phyloP scores from a whole-genome alignment of 1,140 invertebrate species.

The Diorhabda elongata region DNA sequence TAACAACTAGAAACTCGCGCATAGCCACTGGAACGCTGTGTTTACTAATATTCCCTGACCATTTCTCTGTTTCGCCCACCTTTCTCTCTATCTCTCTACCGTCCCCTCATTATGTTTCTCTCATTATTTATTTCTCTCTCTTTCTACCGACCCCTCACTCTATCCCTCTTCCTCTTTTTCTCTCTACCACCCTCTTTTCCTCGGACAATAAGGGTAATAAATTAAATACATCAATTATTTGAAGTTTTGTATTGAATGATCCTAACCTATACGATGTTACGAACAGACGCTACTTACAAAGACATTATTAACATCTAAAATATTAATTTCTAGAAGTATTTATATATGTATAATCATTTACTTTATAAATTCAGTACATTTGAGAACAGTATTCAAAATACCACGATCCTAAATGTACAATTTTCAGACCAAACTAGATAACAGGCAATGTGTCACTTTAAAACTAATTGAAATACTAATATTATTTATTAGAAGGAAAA shows the following conservation, averaged over 20 bases:
- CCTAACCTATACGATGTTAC: slow-evolving; percentile 47
- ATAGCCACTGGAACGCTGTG: no score
- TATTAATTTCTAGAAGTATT: slow-evolving; percentile 48
- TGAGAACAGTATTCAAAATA: slow-evolving; percentile 36
- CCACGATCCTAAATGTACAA: slow-evolving; percentile 30
- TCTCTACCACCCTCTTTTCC: no score
- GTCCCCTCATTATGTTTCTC: no score
- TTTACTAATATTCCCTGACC: no score
- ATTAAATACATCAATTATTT: slow-evolving; percentile 20
- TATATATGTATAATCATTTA: slow-evolving; percentile 49
- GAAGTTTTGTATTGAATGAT: slow-evolving; percentile 47
- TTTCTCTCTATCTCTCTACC: no score
- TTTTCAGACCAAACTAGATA: not conserved
- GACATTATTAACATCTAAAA: slow-evolving; percentile 49
- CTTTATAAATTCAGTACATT: slow-evolving; percentile 38
- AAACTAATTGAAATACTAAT: no score
- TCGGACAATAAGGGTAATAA: slow-evolving; percentile 5
- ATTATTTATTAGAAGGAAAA: no score
- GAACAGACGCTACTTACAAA: slow-evolving; percentile 50
- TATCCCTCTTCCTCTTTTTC: no score
- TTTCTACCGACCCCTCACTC: no score
- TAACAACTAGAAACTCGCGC: no score
- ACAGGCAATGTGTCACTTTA: not conserved
- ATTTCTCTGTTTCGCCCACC: no score
- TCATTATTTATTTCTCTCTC: no score